These are phyloP conservation scores for Drosophila austrosaltans DNA, from an alignment of 2,888 invertebrate genomes.

Conservation along the genomic window DNA sequence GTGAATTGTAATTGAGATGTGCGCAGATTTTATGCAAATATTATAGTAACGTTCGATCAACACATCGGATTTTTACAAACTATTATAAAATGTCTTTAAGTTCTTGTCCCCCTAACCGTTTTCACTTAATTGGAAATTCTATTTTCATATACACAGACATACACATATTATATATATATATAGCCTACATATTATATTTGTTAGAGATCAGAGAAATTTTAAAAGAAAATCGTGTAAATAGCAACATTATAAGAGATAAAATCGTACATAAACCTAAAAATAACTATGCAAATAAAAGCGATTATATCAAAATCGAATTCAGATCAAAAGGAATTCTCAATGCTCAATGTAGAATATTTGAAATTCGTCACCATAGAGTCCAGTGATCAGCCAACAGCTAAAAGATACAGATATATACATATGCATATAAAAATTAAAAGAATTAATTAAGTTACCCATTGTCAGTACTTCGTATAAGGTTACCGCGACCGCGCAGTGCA, in stretches of 20 bases:
- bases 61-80: constrained; percentile 18
- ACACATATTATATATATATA: constrained; percentile 48
- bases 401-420: constrained; percentile 30
- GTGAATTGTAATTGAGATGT: constrained; percentile 20
- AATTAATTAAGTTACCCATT: constrained; percentile 75
- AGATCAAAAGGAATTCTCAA: constrained; percentile 25
- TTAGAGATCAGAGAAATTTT: constrained; percentile 69
- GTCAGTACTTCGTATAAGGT: constrained; percentile 80
- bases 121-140: constrained; percentile 54
- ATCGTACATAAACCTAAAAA: constrained; percentile 67
- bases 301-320: constrained; percentile 37
- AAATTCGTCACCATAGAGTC: constrained; percentile 79
- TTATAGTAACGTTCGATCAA: background rate
- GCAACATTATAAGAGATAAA: constrained; percentile 59
- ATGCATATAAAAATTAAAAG: background rate
- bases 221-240: constrained; percentile 73
- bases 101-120: constrained; percentile 15
- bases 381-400: constrained; percentile 82
- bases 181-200: constrained; percentile 62
- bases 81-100: constrained; percentile 34
- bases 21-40: constrained; percentile 39
- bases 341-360: constrained; percentile 78
- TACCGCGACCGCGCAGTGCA: constrained; percentile 78
- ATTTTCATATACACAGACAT: constrained; percentile 30
- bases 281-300: constrained; percentile 53